Percentiles rank a stretch among this genome's conserved stretches.
phyloP scores from a whole-genome alignment of 2,113 vertebrate genomes.

The Trogon melanurus region DNA sequence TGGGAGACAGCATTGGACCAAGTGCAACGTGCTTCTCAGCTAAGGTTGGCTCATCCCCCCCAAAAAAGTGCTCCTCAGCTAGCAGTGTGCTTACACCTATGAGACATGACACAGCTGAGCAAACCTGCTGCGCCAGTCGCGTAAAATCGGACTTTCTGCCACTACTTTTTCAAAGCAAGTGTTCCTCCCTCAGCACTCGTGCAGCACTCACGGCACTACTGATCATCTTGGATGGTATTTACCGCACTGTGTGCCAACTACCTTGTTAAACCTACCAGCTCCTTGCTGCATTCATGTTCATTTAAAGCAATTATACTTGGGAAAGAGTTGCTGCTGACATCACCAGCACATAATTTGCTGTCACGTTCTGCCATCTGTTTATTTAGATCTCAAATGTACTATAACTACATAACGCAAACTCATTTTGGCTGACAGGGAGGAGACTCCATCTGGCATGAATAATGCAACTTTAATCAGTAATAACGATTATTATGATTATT shows the following conservation, averaged over 20 bases:
- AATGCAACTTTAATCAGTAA: slow-evolving; percentile 81
- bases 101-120: neutral
- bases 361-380: slow-evolving; percentile 78
- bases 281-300: slow-evolving; percentile 63
- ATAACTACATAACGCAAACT: slow-evolving; percentile 71
- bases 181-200: neutral
- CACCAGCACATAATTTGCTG: slow-evolving; percentile 68
- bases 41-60: neutral
- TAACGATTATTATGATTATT: slow-evolving; percentile 81
- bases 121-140: rapidly evolving
- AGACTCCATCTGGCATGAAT: slow-evolving; percentile 79
- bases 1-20: rapidly evolving
- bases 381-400: slow-evolving; percentile 76
- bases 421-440: slow-evolving; percentile 69
- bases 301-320: slow-evolving; percentile 73
- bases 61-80: neutral
- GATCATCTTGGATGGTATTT: slow-evolving; percentile 7
- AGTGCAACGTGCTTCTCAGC: neutral
- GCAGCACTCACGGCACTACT: neutral
- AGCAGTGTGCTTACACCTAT: neutral
- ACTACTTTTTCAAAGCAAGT: neutral
- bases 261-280: slow-evolving; percentile 32
- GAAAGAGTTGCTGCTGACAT: slow-evolving; percentile 63
- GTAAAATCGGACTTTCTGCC: neutral
- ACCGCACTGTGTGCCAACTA: neutral